Evolutionary conservation across 2,888 invertebrate genomes (phyloP).

Genomic region (Andrena fulva): DNA sequence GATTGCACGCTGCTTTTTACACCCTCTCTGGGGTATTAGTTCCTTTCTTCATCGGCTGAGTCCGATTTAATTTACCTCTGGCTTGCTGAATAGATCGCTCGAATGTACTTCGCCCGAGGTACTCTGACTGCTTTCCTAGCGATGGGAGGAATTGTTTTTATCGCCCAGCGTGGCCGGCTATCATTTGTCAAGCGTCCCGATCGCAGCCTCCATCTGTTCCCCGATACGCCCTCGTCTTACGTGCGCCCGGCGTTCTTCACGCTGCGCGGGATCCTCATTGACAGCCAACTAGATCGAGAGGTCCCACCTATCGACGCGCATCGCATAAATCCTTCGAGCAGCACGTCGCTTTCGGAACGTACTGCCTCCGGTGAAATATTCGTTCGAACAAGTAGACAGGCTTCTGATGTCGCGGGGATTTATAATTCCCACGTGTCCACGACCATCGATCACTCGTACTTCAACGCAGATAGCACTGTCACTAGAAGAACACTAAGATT

Average conservation of each 20-base stretch:
- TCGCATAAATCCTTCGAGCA: conserved; percentile 34
- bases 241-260: background rate
- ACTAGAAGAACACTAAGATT: background rate
- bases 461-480: background rate
- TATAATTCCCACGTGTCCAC: background rate
- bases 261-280: conserved; percentile 4
- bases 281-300: conserved; percentile 2
- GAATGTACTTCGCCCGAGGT: background rate
- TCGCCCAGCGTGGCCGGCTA: background rate
- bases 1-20: background rate
- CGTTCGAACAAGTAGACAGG: background rate
- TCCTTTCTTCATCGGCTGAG: background rate
- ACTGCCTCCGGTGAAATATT: conserved; percentile 26
- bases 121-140: background rate
- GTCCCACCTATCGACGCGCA: conserved; percentile 12
- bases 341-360: conserved; percentile 10
- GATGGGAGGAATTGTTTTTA: background rate
- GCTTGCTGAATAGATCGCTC: background rate
- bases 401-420: conserved; percentile 26
- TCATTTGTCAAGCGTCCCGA: conserved; percentile 35
- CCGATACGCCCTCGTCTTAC: conserved; percentile 11
- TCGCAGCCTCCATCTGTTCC: conserved; percentile 9
- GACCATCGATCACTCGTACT: conserved; percentile 3
- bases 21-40: background rate
- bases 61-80: background rate